phyloP scores from a whole-genome alignment of 35 echinoderm and acorn worm species.

The Chiridota heheva region DNA sequence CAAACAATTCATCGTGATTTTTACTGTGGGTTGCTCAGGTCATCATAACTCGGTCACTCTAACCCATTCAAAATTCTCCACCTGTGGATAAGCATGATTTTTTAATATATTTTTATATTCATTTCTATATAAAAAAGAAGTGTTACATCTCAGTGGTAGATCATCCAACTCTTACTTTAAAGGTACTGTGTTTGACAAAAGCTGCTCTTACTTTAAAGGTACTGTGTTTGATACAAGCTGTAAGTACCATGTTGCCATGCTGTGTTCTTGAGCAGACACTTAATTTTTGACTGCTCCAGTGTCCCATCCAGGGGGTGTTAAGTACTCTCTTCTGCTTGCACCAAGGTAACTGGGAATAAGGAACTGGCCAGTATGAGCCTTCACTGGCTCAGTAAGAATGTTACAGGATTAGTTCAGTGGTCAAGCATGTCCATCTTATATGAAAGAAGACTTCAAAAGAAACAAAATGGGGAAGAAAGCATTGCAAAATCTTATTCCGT shows the following conservation, averaged over 20 bases:
- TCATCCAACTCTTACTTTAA: neutral
- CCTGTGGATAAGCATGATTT: slow-evolving; percentile 9
- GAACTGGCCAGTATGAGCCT: too few relatives aligned
- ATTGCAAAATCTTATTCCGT: too few relatives aligned
- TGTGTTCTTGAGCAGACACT: neutral
- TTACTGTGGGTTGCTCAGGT: neutral
- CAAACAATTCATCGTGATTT: neutral
- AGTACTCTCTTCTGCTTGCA: too few relatives aligned
- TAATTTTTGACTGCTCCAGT: neutral
- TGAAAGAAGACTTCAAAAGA: too few relatives aligned
- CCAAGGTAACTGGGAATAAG: too few relatives aligned
- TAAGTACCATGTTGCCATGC: neutral
- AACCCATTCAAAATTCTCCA: slow-evolving; percentile 95
- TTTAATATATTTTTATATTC: neutral
- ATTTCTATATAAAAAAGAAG: neutral
- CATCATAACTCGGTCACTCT: slow-evolving; percentile 72
- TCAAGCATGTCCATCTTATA: too few relatives aligned
- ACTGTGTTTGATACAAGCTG: neutral
- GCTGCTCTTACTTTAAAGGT: neutral
- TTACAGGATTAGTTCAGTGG: too few relatives aligned
- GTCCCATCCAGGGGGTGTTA: too few relatives aligned
- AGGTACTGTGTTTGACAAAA: neutral
- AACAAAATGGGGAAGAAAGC: too few relatives aligned
- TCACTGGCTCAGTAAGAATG: too few relatives aligned
- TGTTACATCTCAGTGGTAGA: neutral